Evolutionary conservation across 2,888 invertebrate genomes (phyloP).

Genomic region (Thelaira solivaga): DNA sequence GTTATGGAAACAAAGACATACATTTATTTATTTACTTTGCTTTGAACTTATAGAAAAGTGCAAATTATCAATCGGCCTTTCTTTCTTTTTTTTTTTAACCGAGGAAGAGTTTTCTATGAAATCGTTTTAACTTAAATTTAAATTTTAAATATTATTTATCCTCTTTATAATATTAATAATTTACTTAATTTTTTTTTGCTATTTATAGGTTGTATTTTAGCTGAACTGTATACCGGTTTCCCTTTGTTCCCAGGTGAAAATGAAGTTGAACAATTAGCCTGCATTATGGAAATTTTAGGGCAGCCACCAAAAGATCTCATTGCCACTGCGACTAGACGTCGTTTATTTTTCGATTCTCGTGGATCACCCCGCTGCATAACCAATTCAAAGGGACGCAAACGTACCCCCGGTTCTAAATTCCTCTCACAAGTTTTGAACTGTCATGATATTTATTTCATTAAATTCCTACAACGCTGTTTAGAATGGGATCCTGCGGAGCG

Average conservation of each 20-base stretch:
- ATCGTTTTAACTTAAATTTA: no score
- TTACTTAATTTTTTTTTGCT: not conserved
- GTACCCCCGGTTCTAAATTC: conserved; percentile 90
- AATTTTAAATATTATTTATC: no score
- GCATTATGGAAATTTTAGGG: conserved; percentile 97
- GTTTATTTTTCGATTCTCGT: conserved; percentile 92
- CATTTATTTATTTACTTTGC: no score
- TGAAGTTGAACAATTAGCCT: conserved; percentile 96
- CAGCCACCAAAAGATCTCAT: conserved; percentile 92
- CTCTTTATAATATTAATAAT: no score
- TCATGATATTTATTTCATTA: conserved; percentile 91
- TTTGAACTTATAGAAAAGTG: no score
- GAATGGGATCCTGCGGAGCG: conserved; percentile 96
- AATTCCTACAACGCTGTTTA: conserved; percentile 92
- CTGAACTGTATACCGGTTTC: conserved; percentile 96
- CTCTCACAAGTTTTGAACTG: conserved; percentile 89
- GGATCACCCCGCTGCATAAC: conserved; percentile 93
- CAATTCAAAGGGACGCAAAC: conserved; percentile 94
- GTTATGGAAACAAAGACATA: no score
- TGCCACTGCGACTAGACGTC: conserved; percentile 88
- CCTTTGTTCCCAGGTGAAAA: conserved; percentile 98
- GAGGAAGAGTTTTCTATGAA: no score
- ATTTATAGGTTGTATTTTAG: conserved; percentile 90
- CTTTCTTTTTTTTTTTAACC: no score
- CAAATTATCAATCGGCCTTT: no score